Conservation (phyloP, 1,140 invertebrate genomes). For the Ceratoteleas bidentatus region DNA sequence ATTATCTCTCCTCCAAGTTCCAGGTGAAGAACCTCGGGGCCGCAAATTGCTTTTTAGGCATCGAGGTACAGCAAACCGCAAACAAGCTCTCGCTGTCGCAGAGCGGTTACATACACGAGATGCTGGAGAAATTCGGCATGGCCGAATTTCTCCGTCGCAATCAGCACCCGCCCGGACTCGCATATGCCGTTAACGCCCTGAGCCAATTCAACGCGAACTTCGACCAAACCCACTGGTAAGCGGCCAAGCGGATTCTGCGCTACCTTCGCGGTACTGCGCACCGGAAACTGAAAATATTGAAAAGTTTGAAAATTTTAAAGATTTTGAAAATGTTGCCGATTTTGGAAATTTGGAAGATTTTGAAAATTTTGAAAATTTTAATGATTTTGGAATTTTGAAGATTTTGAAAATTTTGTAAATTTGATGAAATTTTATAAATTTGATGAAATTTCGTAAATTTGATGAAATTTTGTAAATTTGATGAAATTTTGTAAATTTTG, state of each 20-base stretch:
- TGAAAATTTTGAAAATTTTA: too few species aligned
- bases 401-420: too few species aligned
- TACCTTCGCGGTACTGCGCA: too few species aligned
- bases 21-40: slow-evolving; percentile 1
- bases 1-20: not conserved
- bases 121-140: slow-evolving; percentile 60
- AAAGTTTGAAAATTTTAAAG: too few species aligned
- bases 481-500: too few species aligned
- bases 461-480: too few species aligned
- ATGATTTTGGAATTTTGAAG: too few species aligned
- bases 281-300: too few species aligned
- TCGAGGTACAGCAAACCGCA: slow-evolving; percentile 18
- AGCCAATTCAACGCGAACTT: slow-evolving; percentile 32
- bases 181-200: slow-evolving; percentile 71
- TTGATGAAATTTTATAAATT: too few species aligned
- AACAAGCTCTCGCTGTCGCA: slow-evolving; percentile 39
- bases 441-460: too few species aligned
- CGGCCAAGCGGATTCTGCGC: slow-evolving; percentile 50
- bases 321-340: too few species aligned
- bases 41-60: slow-evolving; percentile 21
- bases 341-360: too few species aligned
- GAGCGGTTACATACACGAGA: slow-evolving; percentile 37
- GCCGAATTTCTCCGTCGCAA: slow-evolving; percentile 73
- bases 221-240: slow-evolving; percentile 35
- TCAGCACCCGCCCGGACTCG: slow-evolving; percentile 71